phyloP scores from a whole-genome alignment of 2,888 invertebrate genomes.

The Norana najaformis region DNA sequence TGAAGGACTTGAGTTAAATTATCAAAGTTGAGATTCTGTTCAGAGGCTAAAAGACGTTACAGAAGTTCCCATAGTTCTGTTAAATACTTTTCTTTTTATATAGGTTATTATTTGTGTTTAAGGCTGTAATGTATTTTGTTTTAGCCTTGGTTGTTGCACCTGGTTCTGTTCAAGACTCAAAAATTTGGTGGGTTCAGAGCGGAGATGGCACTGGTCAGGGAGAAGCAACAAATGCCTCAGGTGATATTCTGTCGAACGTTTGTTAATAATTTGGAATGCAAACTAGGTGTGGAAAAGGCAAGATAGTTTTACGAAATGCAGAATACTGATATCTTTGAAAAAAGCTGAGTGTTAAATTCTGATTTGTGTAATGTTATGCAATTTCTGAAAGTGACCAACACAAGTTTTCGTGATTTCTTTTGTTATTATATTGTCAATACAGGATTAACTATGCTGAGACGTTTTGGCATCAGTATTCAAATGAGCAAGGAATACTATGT shows the following conservation, averaged over 20 bases:
- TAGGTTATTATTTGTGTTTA: not conserved
- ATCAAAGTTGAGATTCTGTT: not conserved
- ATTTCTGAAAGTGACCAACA: not conserved
- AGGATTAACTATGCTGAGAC: not conserved
- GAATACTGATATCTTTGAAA: no score
- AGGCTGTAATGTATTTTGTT: not conserved
- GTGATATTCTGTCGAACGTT: not conserved
- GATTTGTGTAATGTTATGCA: not conserved
- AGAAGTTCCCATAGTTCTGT: not conserved
- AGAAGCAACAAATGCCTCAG: not conserved
- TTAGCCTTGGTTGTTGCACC: not conserved
- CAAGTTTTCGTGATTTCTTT: not conserved
- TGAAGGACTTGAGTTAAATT: no score
- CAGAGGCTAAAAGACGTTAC: not conserved
- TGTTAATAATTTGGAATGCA: no score
- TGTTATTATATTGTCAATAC: not conserved
- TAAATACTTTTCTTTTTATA: not conserved
- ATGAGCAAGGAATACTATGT: not conserved
- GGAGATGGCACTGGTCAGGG: not conserved
- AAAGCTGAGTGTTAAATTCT: no score
- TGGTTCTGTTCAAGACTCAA: conserved; percentile 14
- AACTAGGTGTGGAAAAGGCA: no score
- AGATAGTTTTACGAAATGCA: no score
- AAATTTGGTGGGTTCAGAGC: not conserved
- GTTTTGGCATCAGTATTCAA: not conserved